Base-by-base conservation (phyloP, 2,113 vertebrate species). In the Callipepla squamata region DNA sequence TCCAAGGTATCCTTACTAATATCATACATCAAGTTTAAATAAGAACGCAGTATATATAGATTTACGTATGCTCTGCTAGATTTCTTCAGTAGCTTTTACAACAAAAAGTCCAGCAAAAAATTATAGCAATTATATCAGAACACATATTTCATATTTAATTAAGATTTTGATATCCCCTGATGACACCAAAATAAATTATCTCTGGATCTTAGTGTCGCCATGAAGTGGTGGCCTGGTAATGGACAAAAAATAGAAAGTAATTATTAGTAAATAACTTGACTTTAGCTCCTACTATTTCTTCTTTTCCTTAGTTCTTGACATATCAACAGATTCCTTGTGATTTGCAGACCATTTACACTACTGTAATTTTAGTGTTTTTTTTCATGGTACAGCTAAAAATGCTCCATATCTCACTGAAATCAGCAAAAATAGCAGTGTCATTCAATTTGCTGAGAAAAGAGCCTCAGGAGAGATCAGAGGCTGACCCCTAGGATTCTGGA, bases 21-120 rank as follows among this genome's bases (percentile, higher is more conserved):
- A 80, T 3, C 8, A 25, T 1, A 48, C 0, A 2, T 5, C 3
- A 3, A 62, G 51, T 3, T 51, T 57, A 70, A 89, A 73, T 36
- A 45, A 51, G 53, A 9, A 34, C 28, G 16, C 19, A 32, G 40
- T 32, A 2, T 50, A 34, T 42, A 34, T 34, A 58, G 4, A 58
- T n/a, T 19, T 32, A 58, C 9, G 44, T 32, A 2, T 34, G 20
- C 87, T 30, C 5, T 2, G 7, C 40, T 81, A 44, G 4, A 8
- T 63, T 77, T 89, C 40, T 55, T 73, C 36, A 23, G 36, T 30
- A 5, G 4, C 12, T 7, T 78, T 87, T 59, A 47, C 4, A 12
- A 73, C 18, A 34, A 88, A 70, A 76, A 63, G 6, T 59, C 7
- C 13, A 40, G 25, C 1, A n/a, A 36, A 50, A 28, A 1, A 55